Evolutionary conservation across 1,140 invertebrate species (phyloP).

Genomic region (Drosophila rhopaloa): DNA sequence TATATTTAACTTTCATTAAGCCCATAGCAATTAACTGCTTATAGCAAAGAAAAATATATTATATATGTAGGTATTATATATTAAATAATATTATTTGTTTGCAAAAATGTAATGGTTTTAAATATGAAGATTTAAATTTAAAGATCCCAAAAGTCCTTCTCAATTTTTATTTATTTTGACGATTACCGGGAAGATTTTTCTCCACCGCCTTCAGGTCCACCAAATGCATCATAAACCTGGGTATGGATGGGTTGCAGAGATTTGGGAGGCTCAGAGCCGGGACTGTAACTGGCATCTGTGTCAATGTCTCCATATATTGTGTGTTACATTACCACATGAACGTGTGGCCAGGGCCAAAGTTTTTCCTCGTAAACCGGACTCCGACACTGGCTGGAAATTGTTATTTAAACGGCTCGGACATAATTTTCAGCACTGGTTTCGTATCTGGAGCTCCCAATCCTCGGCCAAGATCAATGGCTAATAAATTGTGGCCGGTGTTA

Average conservation of each 20-base stretch:
- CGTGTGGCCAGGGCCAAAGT: slow-evolving; percentile 37
- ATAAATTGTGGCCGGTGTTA: slow-evolving; percentile 55
- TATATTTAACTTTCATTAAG: too few species aligned
- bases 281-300: slow-evolving; percentile 27
- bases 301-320: slow-evolving; percentile 32
- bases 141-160: neutral
- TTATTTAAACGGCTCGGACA: slow-evolving; percentile 51
- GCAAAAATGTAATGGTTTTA: too few species aligned
- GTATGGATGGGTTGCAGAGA: neutral
- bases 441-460: slow-evolving; percentile 36
- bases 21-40: too few species aligned
- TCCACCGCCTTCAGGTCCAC: neutral
- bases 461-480: slow-evolving; percentile 74
- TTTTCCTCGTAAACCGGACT: slow-evolving; percentile 52
- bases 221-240: neutral
- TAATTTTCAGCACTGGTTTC: slow-evolving; percentile 34
- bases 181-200: neutral
- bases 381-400: slow-evolving; percentile 38
- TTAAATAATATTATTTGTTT: too few species aligned
- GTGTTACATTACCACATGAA: slow-evolving; percentile 12
- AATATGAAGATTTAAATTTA: too few species aligned
- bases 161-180: neutral
- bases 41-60: too few species aligned
- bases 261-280: slow-evolving; percentile 5
- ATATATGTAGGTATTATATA: too few species aligned